Evolutionary conservation across 2,797 vertebrate genomes (phyloP).

Genomic region (Macropodus opercularis): DNA sequence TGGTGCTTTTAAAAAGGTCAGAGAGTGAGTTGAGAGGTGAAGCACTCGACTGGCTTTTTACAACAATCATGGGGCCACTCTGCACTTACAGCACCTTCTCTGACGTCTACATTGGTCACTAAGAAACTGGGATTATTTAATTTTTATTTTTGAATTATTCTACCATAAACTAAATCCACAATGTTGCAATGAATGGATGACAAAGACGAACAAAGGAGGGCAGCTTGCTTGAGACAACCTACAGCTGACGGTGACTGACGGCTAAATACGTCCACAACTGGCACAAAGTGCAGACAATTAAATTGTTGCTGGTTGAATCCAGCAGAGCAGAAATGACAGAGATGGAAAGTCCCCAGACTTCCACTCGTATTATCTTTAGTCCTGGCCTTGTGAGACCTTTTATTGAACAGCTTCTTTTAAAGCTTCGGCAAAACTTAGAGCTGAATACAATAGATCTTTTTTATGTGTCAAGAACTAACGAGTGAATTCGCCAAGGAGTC

Average conservation of each 20-base stretch:
- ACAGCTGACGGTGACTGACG: slow-evolving; percentile 28
- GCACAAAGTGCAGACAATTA: slow-evolving; percentile 32
- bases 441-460: slow-evolving; percentile 15
- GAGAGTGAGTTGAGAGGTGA: slow-evolving; percentile 57
- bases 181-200: no score
- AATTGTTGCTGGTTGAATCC: slow-evolving; percentile 17
- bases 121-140: slow-evolving; percentile 18
- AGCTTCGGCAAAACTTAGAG: slow-evolving; percentile 18
- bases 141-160: no score
- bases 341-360: slow-evolving; percentile 8
- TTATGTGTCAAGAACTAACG: neutral
- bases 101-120: slow-evolving; percentile 1
- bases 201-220: slow-evolving; percentile 7
- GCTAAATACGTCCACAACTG: neutral
- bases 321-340: slow-evolving; percentile 10
- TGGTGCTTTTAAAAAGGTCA: slow-evolving; percentile 77
- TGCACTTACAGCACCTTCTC: slow-evolving; percentile 12
- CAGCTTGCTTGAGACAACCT: slow-evolving; percentile 12
- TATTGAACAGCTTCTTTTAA: slow-evolving; percentile 7
- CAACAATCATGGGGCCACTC: slow-evolving; percentile 53
- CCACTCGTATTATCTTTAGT: slow-evolving; percentile 15
- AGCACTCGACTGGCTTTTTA: slow-evolving; percentile 52
- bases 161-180: neutral
- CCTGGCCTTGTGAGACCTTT: slow-evolving; percentile 13
- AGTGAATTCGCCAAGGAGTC: slow-evolving; percentile 28